Conservation (phyloP, 2,797 vertebrate species). For the Yasuhikotakia modesta region DNA sequence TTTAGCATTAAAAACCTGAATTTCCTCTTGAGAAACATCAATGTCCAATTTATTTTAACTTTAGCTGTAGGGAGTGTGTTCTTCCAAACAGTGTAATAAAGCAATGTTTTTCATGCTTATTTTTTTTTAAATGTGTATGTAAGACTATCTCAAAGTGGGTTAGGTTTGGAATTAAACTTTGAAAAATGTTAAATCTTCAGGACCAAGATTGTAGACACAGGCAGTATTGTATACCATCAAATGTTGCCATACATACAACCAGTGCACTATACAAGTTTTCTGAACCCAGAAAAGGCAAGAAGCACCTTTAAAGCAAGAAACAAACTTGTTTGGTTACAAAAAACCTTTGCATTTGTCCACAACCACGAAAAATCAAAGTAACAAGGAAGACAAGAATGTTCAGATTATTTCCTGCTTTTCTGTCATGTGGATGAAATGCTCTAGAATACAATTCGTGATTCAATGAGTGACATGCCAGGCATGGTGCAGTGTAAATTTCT, state of each 20-base stretch:
- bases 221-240: background rate
- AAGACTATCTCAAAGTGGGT: background rate
- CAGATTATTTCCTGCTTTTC: background rate
- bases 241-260: no score
- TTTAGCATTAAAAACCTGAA: background rate
- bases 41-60: background rate
- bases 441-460: constrained; percentile 32
- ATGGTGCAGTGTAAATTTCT: constrained; percentile 29
- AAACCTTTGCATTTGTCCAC: background rate
- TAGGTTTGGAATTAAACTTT: background rate
- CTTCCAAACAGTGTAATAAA: background rate
- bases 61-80: no score
- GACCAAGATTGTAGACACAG: background rate
- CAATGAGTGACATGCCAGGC: constrained; percentile 15
- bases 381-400: background rate
- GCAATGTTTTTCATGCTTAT: background rate
- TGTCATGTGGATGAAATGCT: background rate
- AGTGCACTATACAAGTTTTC: no score
- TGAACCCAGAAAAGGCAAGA: no score
- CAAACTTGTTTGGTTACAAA: no score
- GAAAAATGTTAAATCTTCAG: background rate
- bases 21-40: background rate
- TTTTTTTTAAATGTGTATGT: no score
- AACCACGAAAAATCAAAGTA: background rate
- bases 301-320: no score